Percentiles rank a stretch among this genome's conserved stretches.
Conservation (phyloP, 2,797 vertebrate species). For the Coilia nasus region DNA sequence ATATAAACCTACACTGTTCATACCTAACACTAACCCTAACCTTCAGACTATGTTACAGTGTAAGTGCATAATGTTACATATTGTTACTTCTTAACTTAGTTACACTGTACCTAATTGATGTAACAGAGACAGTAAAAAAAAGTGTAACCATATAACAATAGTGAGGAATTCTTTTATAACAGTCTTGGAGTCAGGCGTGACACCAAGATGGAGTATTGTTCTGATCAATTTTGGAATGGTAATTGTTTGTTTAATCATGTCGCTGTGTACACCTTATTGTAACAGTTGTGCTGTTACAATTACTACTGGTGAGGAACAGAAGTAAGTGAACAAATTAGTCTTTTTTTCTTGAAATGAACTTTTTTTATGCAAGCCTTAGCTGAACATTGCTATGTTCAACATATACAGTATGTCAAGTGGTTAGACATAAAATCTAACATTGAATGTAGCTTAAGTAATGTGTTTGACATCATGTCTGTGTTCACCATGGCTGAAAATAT, state of each 20-base stretch:
- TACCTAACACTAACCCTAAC: too few relatives aligned
- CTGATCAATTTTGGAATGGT: neutral
- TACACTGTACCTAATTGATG: too few relatives aligned
- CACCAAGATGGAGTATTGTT: neutral
- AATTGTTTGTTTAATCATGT: neutral
- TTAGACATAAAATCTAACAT: neutral
- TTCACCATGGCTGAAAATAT: neutral
- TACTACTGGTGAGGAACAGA: neutral
- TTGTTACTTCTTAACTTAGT: too few relatives aligned
- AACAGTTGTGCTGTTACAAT: neutral
- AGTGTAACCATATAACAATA: neutral
- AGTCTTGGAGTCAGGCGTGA: neutral
- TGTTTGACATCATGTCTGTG: neutral
- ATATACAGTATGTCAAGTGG: neutral
- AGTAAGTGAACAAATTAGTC: neutral
- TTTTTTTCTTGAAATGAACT: neutral
- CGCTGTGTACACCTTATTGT: neutral
- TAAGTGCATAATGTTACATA: too few relatives aligned
- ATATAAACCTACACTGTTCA: too few relatives aligned
- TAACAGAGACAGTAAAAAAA: neutral
- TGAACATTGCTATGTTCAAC: neutral
- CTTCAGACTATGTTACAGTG: too few relatives aligned
- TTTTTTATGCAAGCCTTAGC: neutral
- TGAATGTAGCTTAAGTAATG: neutral
- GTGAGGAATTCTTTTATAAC: neutral